phyloP scores from a whole-genome alignment of 2,888 invertebrate genomes.

The Aporophyla nigra region DNA sequence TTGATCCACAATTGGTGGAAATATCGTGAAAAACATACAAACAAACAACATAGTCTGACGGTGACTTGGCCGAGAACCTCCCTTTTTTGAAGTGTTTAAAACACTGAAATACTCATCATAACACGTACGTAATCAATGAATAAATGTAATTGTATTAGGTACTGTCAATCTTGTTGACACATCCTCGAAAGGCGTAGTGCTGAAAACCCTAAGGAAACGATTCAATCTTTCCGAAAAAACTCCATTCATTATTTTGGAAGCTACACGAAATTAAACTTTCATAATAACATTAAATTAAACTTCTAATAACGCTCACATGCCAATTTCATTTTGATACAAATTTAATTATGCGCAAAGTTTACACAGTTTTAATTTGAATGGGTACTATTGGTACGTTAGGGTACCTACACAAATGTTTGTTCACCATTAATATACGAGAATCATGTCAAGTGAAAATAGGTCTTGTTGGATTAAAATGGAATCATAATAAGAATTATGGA shows the following conservation, averaged over 20 bases:
- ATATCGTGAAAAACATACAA: no score
- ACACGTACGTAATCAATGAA: neutral
- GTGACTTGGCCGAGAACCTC: no score
- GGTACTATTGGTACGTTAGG: constrained; percentile 24
- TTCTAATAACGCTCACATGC: constrained; percentile 24
- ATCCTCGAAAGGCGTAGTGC: no score
- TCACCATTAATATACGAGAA: constrained; percentile 42
- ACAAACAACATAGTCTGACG: no score
- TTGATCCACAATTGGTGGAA: no score
- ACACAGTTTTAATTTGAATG: constrained; percentile 47
- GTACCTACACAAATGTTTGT: constrained; percentile 47
- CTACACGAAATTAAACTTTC: neutral
- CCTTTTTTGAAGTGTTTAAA: no score
- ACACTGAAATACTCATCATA: neutral
- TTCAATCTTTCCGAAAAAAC: neutral
- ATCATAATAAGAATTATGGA: constrained; percentile 4
- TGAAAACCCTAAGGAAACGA: no score
- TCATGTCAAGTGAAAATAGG: constrained; percentile 38
- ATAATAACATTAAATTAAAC: constrained; percentile 26
- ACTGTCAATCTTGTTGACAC: neutral
- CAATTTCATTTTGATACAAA: constrained; percentile 42
- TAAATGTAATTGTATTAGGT: neutral
- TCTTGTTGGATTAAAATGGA: constrained; percentile 23
- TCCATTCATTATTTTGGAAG: neutral
- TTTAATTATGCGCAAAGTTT: constrained; percentile 53